Evolutionary conservation across 2,113 vertebrate species (phyloP).

Genomic region (Phasianus colchicus): DNA sequence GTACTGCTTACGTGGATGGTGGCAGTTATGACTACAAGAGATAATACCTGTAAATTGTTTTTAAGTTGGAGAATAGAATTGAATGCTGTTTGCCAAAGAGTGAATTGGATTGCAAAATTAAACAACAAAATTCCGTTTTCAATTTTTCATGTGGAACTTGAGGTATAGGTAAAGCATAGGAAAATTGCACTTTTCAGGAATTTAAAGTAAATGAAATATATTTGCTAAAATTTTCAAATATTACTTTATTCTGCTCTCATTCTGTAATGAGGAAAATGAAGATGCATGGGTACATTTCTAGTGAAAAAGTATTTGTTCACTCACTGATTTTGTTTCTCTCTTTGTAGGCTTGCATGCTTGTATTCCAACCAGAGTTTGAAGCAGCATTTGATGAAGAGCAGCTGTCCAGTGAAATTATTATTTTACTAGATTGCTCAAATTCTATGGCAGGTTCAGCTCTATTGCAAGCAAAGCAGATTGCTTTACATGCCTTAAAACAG

Average conservation of each 20-base stretch:
- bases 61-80: not conserved
- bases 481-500: constrained; percentile 72
- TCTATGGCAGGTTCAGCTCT: constrained; percentile 83
- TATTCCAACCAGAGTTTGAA: constrained; percentile 87
- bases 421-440: constrained; percentile 85
- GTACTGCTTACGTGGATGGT: not conserved
- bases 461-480: constrained; percentile 76
- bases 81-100: not conserved
- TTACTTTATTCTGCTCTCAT: not conserved
- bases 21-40: not conserved
- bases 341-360: constrained; percentile 87
- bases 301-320: not conserved
- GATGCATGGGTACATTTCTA: not conserved
- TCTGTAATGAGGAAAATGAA: not conserved
- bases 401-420: constrained; percentile 70
- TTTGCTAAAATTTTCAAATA: not conserved
- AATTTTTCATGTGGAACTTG: not conserved
- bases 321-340: not conserved
- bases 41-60: not conserved
- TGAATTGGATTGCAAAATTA: not conserved
- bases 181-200: not conserved
- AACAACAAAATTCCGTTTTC: not conserved
- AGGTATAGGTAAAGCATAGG: not conserved
- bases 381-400: not conserved
- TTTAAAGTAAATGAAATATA: not conserved